Conservation (phyloP, 2,113 vertebrate genomes). For the Fulica atra region DNA sequence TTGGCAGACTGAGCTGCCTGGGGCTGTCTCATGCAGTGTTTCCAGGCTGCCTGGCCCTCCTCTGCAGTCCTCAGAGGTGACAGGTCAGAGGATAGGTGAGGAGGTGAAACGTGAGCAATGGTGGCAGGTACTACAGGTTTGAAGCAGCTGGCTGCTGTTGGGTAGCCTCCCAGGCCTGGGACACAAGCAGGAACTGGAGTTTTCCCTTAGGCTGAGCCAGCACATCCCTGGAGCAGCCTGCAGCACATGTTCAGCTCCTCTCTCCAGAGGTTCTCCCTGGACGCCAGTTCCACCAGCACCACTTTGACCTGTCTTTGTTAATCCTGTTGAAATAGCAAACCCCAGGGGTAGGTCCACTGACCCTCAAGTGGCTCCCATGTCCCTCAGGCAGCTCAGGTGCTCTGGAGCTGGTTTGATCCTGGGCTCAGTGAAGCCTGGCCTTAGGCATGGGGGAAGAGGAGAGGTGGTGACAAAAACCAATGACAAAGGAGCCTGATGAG, state of each 20-base stretch:
- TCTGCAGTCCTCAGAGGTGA: neutral
- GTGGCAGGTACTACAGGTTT: neutral
- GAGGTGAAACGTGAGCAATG: fast-evolving
- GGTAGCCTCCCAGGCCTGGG: neutral
- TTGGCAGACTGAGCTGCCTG: neutral
- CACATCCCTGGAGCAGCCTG: neutral
- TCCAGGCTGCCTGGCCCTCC: neutral
- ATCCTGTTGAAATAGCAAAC: neutral
- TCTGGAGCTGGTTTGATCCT: fast-evolving
- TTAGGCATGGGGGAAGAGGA: neutral
- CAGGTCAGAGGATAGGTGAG: neutral
- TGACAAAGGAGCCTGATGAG: neutral
- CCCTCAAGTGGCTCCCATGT: neutral
- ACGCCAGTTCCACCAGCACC: neutral
- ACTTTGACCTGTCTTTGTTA: neutral
- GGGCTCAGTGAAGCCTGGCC: neutral
- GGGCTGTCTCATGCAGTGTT: fast-evolving
- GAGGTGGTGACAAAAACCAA: neutral
- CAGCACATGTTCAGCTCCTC: neutral
- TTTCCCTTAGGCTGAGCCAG: neutral
- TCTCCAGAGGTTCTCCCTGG: neutral
- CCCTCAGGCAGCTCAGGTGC: fast-evolving
- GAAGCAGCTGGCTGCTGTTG: neutral
- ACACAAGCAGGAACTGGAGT: neutral
- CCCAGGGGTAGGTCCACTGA: fast-evolving